These are phyloP conservation scores for Eleginops maclovinus DNA, from an alignment of 2,113 vertebrate species.

Conservation along the genomic window DNA sequence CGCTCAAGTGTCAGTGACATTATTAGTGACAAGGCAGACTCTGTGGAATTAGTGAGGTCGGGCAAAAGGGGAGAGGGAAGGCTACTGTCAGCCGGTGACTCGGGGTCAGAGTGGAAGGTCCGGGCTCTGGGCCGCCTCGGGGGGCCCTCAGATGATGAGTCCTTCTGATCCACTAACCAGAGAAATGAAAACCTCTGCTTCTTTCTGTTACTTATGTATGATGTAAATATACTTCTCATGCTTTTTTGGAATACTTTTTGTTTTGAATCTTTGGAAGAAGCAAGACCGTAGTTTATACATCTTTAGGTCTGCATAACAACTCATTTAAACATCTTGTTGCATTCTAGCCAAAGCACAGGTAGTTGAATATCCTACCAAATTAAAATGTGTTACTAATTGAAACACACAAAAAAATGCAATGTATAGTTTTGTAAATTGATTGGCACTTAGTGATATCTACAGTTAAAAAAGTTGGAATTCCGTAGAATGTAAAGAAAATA, in stretches of 20 bases:
- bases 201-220: not conserved
- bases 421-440: not conserved
- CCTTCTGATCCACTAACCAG: conserved; percentile 40
- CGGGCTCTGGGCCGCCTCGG: conserved; percentile 31
- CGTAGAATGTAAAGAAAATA: not conserved
- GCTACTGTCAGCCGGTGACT: conserved; percentile 20
- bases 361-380: not conserved
- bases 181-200: not conserved
- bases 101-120: conserved; percentile 52
- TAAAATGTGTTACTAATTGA: not conserved
- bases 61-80: conserved; percentile 21
- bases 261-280: not conserved
- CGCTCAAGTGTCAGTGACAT: conserved; percentile 64
- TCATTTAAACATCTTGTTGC: not conserved
- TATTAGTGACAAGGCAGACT: conserved; percentile 60
- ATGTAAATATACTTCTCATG: not conserved
- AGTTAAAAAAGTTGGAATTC: not conserved
- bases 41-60: conserved; percentile 45
- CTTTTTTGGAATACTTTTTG: not conserved
- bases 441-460: not conserved
- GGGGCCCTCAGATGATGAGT: conserved; percentile 42
- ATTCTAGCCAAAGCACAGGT: conserved; percentile 14
- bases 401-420: not conserved
- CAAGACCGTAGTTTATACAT: not conserved
- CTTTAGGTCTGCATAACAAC: not conserved